Evolutionary conservation across 2,113 vertebrate species (phyloP).

Genomic region (Phylloscopus trochiloides): DNA sequence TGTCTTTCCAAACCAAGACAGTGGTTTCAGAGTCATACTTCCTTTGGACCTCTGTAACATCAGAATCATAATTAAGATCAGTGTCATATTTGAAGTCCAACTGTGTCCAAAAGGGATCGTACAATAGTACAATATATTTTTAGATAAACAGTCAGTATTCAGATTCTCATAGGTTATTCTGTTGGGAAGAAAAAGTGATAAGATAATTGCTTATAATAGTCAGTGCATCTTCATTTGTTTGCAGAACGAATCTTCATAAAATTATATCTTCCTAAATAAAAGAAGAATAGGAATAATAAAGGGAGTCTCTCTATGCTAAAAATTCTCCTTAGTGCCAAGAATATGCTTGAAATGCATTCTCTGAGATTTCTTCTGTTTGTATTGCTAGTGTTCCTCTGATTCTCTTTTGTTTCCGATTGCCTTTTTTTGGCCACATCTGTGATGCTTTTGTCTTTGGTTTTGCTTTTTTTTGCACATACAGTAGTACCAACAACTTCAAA

Average conservation of each 20-base stretch:
- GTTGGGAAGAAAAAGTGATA: neutral
- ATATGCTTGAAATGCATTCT: neutral
- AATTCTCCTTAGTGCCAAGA: neutral
- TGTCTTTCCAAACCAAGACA: no score
- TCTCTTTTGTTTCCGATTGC: neutral
- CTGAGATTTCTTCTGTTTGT: neutral
- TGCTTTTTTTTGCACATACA: neutral
- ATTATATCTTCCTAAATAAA: neutral
- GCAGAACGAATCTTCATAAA: neutral
- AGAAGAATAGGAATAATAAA: neutral
- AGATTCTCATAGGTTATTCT: neutral
- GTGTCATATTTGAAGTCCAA: neutral
- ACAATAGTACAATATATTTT: neutral
- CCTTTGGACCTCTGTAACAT: neutral
- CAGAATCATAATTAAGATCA: neutral
- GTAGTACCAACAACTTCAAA: neutral
- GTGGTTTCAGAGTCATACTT: neutral
- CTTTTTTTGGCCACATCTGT: neutral
- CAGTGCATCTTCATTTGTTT: neutral
- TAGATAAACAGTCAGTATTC: neutral
- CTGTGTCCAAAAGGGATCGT: neutral
- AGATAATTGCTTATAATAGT: neutral
- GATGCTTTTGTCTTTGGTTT: neutral
- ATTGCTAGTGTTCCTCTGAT: neutral
- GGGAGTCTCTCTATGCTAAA: neutral